Conservation (phyloP, 2,113 vertebrate species). For the Mormoops blainvillei region DNA sequence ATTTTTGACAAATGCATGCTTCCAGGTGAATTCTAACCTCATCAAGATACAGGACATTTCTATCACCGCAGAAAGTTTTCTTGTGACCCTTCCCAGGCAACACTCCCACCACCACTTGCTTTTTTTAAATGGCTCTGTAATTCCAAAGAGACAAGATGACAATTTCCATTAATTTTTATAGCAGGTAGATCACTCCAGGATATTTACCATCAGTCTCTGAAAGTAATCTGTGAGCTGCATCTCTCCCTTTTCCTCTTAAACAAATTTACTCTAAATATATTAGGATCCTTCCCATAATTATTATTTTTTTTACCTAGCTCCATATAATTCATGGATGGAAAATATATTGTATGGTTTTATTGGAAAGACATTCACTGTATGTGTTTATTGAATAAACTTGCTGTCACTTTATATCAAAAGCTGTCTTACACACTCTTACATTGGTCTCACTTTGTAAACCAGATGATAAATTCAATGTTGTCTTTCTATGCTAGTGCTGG, state of each 20-base stretch:
- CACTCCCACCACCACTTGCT: background rate
- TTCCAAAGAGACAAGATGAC: slow-evolving; percentile 57
- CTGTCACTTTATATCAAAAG: background rate
- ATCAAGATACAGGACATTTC: background rate
- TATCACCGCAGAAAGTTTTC: background rate
- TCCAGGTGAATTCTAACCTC: background rate
- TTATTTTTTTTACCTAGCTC: slow-evolving; percentile 20
- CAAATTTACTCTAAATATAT: slow-evolving; percentile 57
- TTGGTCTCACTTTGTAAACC: background rate
- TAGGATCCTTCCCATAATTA: slow-evolving; percentile 41
- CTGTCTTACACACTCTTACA: background rate
- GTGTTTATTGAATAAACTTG: slow-evolving; percentile 20
- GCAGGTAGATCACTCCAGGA: slow-evolving; percentile 44
- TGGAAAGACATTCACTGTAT: rapidly evolving
- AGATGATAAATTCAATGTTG: background rate
- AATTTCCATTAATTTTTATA: slow-evolving; percentile 62
- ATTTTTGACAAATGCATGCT: background rate
- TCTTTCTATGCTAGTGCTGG: background rate
- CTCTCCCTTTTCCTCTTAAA: slow-evolving; percentile 51
- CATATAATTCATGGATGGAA: background rate
- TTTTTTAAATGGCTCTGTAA: slow-evolving; percentile 64
- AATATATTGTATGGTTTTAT: background rate
- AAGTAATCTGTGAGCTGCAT: background rate
- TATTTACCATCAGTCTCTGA: slow-evolving; percentile 31
- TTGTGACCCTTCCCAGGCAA: background rate